Evolutionary conservation across 53 echinoderm and acorn worm genomes (phyloP), one percentile per base, ranked within the genome.

Genomic region (Arbacia lixula): DNA sequence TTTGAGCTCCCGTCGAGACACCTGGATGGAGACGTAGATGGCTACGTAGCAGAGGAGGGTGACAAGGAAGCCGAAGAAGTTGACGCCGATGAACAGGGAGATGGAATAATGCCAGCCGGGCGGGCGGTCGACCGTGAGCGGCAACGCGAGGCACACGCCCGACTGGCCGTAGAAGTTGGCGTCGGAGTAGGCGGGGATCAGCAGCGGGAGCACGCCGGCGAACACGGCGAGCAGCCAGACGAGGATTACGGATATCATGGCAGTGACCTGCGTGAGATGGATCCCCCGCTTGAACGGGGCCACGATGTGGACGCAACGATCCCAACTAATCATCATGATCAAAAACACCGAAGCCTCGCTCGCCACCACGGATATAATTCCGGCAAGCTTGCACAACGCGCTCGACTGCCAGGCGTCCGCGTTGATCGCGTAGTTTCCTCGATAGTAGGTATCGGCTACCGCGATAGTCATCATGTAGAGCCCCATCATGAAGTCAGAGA

Each of bases 41-140:
- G 84, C 69, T 14, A 85, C 68, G 25, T 96, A 96, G 57, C 96
- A 91, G 16, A 93, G 43, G 49, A 93, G 87, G 52, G 94, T 96
- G 31, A 91, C 56, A 25, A 88, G 56, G 32, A 96, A 96, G 33
- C 85, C 80, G 19, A 89, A 67, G 22, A 96, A 82, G 57, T 96
- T 96, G 58, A 91, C 85, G 12, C 91, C 96, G 3, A 96, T 85
- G 66, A 96, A 96, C 29, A 96, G 39, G 9, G 91, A 85, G 8
- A 96, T 85, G 5, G 96, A 93, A 71, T 93, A 96, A 68, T 91
- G 87, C 96, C 96, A 96, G 57, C 96, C 96, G 4, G 90, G 86
- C 27, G 89, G 91, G 46, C 74, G 83, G 5, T 91, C 86, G 35
- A 73, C 71, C 2, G 96, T 93, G 26, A 96, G 66, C 2, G 93